These are phyloP conservation scores for Mesembrinibis cayennensis DNA, from an alignment of 2,113 vertebrate species.

Conservation along the genomic window DNA sequence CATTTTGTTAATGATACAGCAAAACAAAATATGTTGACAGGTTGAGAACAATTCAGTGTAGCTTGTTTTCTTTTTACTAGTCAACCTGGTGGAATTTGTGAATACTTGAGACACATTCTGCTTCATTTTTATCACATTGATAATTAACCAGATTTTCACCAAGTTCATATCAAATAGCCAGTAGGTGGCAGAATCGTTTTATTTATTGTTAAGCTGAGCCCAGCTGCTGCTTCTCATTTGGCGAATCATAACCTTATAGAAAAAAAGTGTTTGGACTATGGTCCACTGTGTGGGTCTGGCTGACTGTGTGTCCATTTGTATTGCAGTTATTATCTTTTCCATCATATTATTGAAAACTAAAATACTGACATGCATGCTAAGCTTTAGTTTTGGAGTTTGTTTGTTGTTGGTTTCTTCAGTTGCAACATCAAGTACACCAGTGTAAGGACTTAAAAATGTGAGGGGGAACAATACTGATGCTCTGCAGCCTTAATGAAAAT, in stretches of 20 bases:
- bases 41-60: neutral
- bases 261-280: neutral
- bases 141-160: neutral
- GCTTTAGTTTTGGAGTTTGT: neutral
- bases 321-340: neutral
- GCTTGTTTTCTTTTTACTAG: neutral
- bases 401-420: neutral
- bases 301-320: neutral
- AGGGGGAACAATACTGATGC: accelerated
- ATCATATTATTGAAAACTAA: neutral
- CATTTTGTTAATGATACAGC: neutral
- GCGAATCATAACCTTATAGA: neutral
- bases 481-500: neutral
- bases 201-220: neutral
- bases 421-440: neutral
- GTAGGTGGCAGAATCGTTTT: conserved; percentile 20
- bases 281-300: neutral
- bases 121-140: neutral
- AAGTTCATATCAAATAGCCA: neutral
- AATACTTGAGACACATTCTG: neutral
- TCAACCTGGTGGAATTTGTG: neutral
- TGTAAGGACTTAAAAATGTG: neutral
- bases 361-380: neutral
- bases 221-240: accelerated
- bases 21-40: neutral